Percentiles rank a stretch among this genome's conserved stretches.
phyloP scores from a whole-genome alignment of 2,888 invertebrate species.

The Polyommatus icarus region DNA sequence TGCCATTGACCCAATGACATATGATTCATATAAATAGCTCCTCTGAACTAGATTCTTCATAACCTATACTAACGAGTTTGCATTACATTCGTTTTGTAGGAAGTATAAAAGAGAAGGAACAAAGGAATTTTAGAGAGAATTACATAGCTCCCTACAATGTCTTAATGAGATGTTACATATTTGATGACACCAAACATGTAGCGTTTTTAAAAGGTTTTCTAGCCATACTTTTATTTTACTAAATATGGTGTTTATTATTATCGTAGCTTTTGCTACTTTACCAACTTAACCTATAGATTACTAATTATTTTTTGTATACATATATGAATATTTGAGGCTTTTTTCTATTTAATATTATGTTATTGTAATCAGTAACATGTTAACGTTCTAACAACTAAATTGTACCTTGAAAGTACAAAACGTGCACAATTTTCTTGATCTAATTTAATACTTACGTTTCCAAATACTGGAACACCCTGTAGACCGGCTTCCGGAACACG shows the following conservation, averaged over 20 bases:
- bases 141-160: not conserved
- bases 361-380: too few species aligned
- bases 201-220: not conserved
- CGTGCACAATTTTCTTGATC: not conserved
- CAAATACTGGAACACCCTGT: conserved; percentile 90
- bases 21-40: conserved; percentile 25
- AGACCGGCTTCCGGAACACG: conserved; percentile 89
- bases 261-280: not conserved
- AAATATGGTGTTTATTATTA: not conserved
- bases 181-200: not conserved
- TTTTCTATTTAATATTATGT: too few species aligned
- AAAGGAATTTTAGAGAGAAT: conserved; percentile 1
- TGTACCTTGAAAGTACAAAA: too few species aligned
- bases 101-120: not conserved
- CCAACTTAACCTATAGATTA: too few species aligned
- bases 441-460: conserved; percentile 85
- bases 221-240: too few species aligned
- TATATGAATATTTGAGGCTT: too few species aligned
- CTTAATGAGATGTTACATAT: conserved; percentile 18
- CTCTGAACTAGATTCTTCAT: conserved; percentile 25
- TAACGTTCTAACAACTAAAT: too few species aligned
- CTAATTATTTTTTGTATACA: too few species aligned
- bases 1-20: conserved; percentile 28
- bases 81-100: conserved; percentile 15
- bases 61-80: conserved; percentile 24